Evolutionary conservation across 2,113 vertebrate genomes (phyloP), one percentile per base, ranked within the genome.

Genomic region (Siniperca knerii): DNA sequence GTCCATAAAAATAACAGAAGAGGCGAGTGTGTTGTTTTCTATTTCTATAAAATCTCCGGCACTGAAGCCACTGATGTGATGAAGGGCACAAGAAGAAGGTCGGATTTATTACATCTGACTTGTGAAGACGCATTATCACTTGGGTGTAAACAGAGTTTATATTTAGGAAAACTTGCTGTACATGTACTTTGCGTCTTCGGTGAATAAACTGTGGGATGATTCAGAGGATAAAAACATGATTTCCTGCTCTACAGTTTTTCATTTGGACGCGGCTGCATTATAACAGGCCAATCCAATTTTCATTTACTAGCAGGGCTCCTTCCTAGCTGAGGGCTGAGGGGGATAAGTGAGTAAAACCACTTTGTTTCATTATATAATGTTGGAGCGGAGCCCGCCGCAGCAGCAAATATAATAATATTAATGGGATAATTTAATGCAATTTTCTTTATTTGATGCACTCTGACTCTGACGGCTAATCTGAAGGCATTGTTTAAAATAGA

Each of bases 341-440:
- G 84, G 92, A 90, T 93, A 82, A 94, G 88, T 82, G 75, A 87
- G 67, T 91, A 92, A 92, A 94, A 85, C 92, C 90, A 89, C 88
- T 92, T 91, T 86, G 90, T 93, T 93, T 92, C 90, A 92, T 95
- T 95, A 94, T 88, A 87, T 94, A 93, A 95, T 92, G 93, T 85
- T 84, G 83, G 55, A 86, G 82, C 54, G 54, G n/a, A 74, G 69
- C 48, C 29, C 7, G 21, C 23, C 15, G 23, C 70, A 60, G 44
- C 75, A 62, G 80, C 78, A 88, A 92, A 88, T 87, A 94, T 95
- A 94, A 95, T 95, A 95, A 95, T 90, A 90, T 88, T 94, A 94
- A 95, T 94, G 94, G 92, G 94, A 94, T 95, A 93, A 96, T 95
- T 93, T 94, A 90, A 95, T 94, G 93, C 93, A 91, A 94, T 94